Base-by-base conservation (phyloP, 2,797 vertebrate genomes). In the Crenichthys baileyi region DNA sequence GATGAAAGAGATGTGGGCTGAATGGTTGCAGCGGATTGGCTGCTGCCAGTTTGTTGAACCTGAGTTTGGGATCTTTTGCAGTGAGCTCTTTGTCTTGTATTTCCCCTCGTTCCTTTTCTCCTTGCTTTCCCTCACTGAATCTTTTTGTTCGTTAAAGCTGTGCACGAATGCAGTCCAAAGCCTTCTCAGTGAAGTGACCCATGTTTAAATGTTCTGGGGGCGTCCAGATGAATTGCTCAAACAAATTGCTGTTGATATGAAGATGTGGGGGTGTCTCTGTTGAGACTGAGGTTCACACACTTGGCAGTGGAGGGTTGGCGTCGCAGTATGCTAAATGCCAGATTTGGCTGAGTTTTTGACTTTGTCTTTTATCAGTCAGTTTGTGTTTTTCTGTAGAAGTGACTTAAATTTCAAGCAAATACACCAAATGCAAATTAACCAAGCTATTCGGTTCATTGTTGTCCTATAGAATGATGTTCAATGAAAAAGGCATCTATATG, bases 181-280 rank as follows among this genome's bases (percentile, higher is more conserved):
- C 89, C 87, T 87, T 88, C 86, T 84, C 81, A 84, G 91, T 91
- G 85, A 91, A 90, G 83, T 94, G 92, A 94, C 93, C 93, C 88
- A 56, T 90, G 92, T 91, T 90, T 58, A 86, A 92, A 87, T 93
- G 90, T 92, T 90, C 90, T 89, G 29, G 85, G 84, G 85, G 83
- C 76, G 22, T 88, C 83, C 74, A 65, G 85, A 73, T 91, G 89
- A 91, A 88, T 85, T 72, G 85, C 90, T 88, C 91, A 87, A 89
- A 90, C 91, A 91, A 92, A 93, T 91, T 89, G 88, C 90, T 90
- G 90, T 91, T 92, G 86, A 90, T 92, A 91, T 91, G 90, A 93
- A 91, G 89, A 91, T 87, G 88, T 89, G 85, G 85, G 89, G 75
- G 90, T 88, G 88, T 88, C 85, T 86, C 79, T 36, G 82, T 85